phyloP scores from a whole-genome alignment of 2,888 invertebrate species.

The Drosophila yooni region DNA sequence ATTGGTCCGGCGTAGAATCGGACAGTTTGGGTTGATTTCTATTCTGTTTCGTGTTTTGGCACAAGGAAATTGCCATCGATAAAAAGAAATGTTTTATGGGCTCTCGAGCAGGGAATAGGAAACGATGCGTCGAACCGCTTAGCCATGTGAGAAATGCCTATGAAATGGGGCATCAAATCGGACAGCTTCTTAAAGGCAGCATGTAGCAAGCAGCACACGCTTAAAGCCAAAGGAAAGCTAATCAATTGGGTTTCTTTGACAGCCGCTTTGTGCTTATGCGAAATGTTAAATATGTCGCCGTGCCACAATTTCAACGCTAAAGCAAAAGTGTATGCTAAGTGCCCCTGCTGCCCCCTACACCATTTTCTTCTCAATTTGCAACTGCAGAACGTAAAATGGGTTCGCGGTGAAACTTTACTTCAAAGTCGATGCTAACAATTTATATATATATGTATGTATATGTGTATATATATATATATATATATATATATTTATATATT shows the following conservation, averaged over 20 bases:
- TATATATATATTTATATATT: background rate
- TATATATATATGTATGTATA: background rate
- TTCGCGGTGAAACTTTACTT: slow-evolving; percentile 24
- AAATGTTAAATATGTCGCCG: background rate
- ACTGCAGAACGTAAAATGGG: slow-evolving; percentile 23
- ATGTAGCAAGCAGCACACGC: slow-evolving; percentile 4
- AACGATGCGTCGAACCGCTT: slow-evolving; percentile 30
- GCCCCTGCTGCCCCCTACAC: background rate
- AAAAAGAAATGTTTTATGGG: slow-evolving; percentile 55
- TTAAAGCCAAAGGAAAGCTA: slow-evolving; percentile 32
- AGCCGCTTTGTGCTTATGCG: background rate
- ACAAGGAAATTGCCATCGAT: slow-evolving; percentile 67
- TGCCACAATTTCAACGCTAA: slow-evolving; percentile 25
- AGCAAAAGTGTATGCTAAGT: slow-evolving; percentile 7
- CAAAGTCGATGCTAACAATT: slow-evolving; percentile 34
- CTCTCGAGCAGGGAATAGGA: slow-evolving; percentile 12
- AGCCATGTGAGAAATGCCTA: slow-evolving; percentile 51
- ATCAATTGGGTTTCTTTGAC: slow-evolving; percentile 34
- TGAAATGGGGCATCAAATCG: slow-evolving; percentile 46
- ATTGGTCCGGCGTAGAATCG: slow-evolving; percentile 35
- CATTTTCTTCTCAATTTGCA: slow-evolving; percentile 11
- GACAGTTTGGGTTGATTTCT: slow-evolving; percentile 21
- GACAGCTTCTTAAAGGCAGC: slow-evolving; percentile 23
- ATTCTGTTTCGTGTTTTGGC: slow-evolving; percentile 33
- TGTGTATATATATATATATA: background rate